A percentile compares a stretch with the other conserved stretches of the same genome.
Conservation (phyloP, 2,888 invertebrate genomes). For the Hanleya hanleyi region DNA sequence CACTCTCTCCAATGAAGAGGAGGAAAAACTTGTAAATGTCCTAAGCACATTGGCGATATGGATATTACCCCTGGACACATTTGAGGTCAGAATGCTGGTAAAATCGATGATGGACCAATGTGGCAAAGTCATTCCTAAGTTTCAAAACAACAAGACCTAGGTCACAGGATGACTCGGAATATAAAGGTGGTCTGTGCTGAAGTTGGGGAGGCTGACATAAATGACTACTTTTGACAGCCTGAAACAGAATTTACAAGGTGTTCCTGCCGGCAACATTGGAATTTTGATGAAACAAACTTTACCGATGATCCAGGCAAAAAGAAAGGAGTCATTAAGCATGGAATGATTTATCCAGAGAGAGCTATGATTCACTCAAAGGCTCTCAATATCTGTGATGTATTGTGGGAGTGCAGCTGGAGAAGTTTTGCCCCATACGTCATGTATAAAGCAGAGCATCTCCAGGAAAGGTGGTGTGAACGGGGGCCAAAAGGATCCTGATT, state of each 20-base stretch:
- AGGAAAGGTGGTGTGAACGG: slow-evolving; percentile 68
- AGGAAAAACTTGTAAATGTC: neutral
- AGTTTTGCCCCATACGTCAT: slow-evolving; percentile 71
- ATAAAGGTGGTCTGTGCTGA: neutral
- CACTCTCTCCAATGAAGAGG: neutral
- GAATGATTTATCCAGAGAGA: neutral
- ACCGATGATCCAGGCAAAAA: neutral
- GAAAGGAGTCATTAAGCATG: neutral
- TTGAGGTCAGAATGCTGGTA: neutral
- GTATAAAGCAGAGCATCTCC: slow-evolving; percentile 71
- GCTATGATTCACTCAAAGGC: too few relatives aligned
- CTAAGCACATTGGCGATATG: neutral
- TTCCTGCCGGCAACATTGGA: neutral
- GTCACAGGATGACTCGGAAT: neutral
- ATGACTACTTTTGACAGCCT: neutral
- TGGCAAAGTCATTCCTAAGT: neutral
- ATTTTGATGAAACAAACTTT: neutral
- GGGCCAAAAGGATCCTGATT: slow-evolving; percentile 68
- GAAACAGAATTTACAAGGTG: neutral
- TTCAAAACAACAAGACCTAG: neutral
- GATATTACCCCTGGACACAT: neutral
- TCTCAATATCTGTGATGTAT: slow-evolving; percentile 67
- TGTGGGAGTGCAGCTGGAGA: slow-evolving; percentile 67
- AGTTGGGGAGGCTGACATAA: neutral
- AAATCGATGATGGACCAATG: neutral